Conservation (phyloP, 2,888 invertebrate species). For the Tetranychus truncatus region DNA sequence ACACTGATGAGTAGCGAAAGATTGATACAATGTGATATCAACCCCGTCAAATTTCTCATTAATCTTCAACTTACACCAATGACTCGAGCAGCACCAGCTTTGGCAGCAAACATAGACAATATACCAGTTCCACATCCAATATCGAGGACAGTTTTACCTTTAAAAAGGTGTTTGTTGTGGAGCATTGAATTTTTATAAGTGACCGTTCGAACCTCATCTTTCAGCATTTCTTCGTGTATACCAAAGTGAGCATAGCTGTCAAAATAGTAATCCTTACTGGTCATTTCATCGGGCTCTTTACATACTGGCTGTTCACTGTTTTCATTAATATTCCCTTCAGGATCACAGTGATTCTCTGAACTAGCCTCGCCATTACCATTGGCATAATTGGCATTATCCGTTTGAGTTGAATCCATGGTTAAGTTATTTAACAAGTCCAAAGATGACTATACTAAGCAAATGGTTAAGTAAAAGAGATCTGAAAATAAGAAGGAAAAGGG, state of each 20-base stretch:
- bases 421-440: no score
- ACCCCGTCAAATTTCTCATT: no score
- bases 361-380: background rate
- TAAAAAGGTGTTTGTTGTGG: constrained; percentile 95
- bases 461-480: no score
- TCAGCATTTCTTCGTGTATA: constrained; percentile 99
- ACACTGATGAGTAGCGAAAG: no score
- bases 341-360: background rate
- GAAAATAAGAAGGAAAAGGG: no score
- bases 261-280: constrained; percentile 97
- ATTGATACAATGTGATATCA: no score
- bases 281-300: constrained; percentile 66
- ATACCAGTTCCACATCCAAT: constrained; percentile 99
- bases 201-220: constrained; percentile 93
- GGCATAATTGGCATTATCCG: background rate
- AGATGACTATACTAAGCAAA: no score
- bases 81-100: constrained; percentile 85
- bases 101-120: constrained; percentile 97
- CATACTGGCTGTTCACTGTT: background rate
- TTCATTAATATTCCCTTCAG: background rate
- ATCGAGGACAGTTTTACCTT: constrained; percentile 60
- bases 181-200: constrained; percentile 98
- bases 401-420: background rate
- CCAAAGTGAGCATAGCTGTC: constrained; percentile 99
- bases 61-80: constrained; percentile 45